Conservation (phyloP, 2,888 invertebrate species). For the Mactromeris polynyma region DNA sequence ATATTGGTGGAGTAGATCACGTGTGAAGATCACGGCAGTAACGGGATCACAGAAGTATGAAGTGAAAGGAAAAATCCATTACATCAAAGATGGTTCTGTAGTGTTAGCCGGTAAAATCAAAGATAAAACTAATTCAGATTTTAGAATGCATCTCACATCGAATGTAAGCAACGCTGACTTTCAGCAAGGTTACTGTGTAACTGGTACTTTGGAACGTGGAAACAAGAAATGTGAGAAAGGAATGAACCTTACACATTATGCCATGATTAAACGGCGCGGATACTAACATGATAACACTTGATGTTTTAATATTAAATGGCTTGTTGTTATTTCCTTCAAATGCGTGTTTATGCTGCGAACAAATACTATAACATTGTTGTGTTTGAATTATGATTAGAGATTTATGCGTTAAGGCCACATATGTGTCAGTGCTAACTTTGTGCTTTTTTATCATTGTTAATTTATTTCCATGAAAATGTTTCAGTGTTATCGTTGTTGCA, state of each 20-base stretch:
- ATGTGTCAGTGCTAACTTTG: neutral
- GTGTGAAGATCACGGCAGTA: constrained; percentile 94
- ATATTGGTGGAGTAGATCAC: constrained; percentile 94
- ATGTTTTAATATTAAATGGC: neutral
- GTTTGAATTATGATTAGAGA: neutral
- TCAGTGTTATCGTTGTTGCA: neutral
- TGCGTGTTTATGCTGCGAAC: neutral
- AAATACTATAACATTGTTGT: neutral
- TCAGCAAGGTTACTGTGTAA: constrained; percentile 96
- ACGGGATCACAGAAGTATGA: constrained; percentile 92
- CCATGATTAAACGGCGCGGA: constrained; percentile 93
- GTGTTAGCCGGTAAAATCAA: constrained; percentile 94
- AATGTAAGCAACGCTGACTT: constrained; percentile 95
- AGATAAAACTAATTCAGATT: constrained; percentile 81
- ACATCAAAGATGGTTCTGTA: constrained; percentile 93
- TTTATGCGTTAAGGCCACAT: neutral
- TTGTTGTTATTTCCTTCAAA: neutral
- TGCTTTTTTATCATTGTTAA: neutral
- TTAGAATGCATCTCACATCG: constrained; percentile 92
- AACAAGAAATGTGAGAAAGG: constrained; percentile 89
- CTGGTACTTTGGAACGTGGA: constrained; percentile 94
- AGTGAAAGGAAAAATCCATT: constrained; percentile 93
- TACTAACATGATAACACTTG: neutral
- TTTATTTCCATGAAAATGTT: neutral
- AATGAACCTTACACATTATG: constrained; percentile 95